Conservation (phyloP, 2,888 invertebrate species). For the Macroteleia sp. region DNA sequence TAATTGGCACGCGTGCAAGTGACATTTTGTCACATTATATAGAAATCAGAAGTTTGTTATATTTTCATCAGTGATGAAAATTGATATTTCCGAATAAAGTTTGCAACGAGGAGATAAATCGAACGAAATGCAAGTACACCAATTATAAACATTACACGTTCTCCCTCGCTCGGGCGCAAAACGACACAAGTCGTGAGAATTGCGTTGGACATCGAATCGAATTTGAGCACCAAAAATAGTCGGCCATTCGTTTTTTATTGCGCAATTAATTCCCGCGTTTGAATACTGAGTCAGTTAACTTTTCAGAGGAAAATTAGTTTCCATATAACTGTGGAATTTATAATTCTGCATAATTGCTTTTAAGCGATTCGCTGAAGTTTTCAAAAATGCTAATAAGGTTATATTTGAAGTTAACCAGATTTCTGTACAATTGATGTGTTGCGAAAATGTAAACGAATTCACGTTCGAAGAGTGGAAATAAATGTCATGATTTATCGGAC, state of each 20-base stretch:
- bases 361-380: too few species aligned
- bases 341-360: too few species aligned
- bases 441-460: too few species aligned
- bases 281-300: too few species aligned
- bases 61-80: constrained; percentile 22
- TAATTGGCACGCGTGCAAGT: constrained; percentile 26
- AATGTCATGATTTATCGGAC: too few species aligned
- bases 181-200: constrained; percentile 12
- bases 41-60: constrained; percentile 41
- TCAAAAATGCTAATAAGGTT: too few species aligned
- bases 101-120: constrained; percentile 30
- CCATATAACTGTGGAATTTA: too few species aligned
- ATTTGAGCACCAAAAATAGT: constrained; percentile 22
- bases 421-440: too few species aligned
- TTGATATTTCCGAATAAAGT: constrained; percentile 36
- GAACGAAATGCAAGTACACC: constrained; percentile 19
- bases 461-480: too few species aligned
- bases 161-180: not conserved
- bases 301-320: too few species aligned
- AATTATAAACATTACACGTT: constrained; percentile 28
- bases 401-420: too few species aligned
- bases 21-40: constrained; percentile 40
- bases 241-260: constrained; percentile 13
- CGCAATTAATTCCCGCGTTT: constrained; percentile 17
- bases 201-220: constrained; percentile 3